Evolutionary conservation across 2,888 invertebrate species (phyloP), one percentile per base, ranked within the genome.

Genomic region (Drosophila tripunctata): DNA sequence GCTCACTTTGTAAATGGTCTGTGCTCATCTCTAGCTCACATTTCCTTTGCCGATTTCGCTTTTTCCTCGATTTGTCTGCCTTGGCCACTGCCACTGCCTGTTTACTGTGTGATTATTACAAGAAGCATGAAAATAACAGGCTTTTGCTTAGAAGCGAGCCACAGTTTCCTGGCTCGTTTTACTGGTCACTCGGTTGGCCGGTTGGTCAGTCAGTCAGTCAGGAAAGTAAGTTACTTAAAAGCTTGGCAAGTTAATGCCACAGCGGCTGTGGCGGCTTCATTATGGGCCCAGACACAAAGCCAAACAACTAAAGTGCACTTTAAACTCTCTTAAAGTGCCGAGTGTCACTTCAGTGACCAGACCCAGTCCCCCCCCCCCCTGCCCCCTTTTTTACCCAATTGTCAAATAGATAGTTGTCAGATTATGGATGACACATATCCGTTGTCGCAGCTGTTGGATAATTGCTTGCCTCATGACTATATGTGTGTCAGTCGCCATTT

Each of bases 41-140:
- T 10, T 10, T 27, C 10, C 1, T 3, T 8, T 8, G 8, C 10
- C 17, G 33, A 35, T 27, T 4, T 17, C 8, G 40, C 21, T 22
- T 12, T 27, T 14, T 10, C 14, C 33, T 12, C 8, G 21, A 7
- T 40, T n/a, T 48, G 30, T 36, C 27, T 36, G 35, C 60, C 21
- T 51, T 57, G 84, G 87, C 21, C 21, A 4, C 21, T 21, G 21
- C 21, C 21, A 52, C 57, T 87, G 87, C 64, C 82, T 79, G 82
- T 82, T 85, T 70, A 67, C 83, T 79, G 68, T 85, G 86, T 72
- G 87, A 83, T 83, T 87, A 83, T 83, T 83, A 83, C 79, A 72
- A 80, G 76, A 50, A 74, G 78, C 80, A 63, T 63, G 72, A 82
- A 83, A 87, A 82, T 81, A 83, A 83, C 79, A 85, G 83, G 86